Base-by-base conservation (phyloP, 64 coral and sea anemone genomes). In the Montipora foliosa region DNA sequence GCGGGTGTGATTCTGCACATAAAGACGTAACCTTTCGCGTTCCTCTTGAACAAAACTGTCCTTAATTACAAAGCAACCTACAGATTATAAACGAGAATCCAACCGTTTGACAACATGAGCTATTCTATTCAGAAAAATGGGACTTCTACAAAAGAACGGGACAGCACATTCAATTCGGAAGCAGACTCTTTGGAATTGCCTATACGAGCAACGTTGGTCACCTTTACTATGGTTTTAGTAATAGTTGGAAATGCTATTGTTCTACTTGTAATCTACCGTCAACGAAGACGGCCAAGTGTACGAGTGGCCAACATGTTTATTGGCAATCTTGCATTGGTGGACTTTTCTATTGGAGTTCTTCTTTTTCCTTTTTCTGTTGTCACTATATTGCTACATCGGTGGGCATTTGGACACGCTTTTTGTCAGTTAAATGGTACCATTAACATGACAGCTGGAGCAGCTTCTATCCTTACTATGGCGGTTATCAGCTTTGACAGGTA, bases 401-500 rank as follows among this genome's bases (percentile, higher is more conserved):
- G 92, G 92, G 14, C 85, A 13, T 92, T 96, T 16, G 80, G 74
- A 4, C 74, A 96, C 13, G 78, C 89, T 6, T 25, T 82, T 3
- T 99, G 95, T 82, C 79, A 99, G 68, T 45, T 99, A 14, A 99
- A 99, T 89, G 98, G 98, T 3, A 94, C 96, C 67, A 70, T 94
- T 61, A 99, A 99, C 80, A 92, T 99, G 77, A 84, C 89, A 45
- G 95, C 89, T 2, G 98, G 98, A 21, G 85, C 95, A 5, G 84
- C 92, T 29, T 96, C 98, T 1, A 96, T 99, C 66, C 91, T 96
- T 5, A 99, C 95, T 8, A 94, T 99, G 98, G 95, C 95, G 4
- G 92, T 88, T 49, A 99, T 99, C 12, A 92, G 95, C 17, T 82
- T 99, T 87, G 98, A 99, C 87, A 99, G 98, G 98, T 99, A 67